These are phyloP conservation scores for Trematomus loennbergii DNA, from an alignment of 2,113 vertebrate genomes.

Conservation along the genomic window DNA sequence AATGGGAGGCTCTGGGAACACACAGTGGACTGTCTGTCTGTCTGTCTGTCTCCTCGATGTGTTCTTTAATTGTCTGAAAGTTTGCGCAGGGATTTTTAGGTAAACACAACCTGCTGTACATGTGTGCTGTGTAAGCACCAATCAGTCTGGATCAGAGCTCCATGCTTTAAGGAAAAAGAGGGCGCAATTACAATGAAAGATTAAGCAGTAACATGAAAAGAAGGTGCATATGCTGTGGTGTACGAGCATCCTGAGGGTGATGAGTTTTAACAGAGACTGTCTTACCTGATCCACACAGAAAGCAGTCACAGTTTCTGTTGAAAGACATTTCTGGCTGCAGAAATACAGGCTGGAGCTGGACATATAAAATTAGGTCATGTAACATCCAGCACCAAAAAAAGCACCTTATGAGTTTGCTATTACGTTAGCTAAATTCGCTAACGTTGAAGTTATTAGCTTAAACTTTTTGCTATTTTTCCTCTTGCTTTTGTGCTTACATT, in stretches of 20 bases:
- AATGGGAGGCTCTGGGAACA: neutral
- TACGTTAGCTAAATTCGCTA: no score
- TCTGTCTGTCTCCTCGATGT: conserved; percentile 13
- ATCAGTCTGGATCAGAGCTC: conserved; percentile 7
- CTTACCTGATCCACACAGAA: neutral
- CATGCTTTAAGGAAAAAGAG: conserved; percentile 12
- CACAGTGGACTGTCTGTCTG: no score
- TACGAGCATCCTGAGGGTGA: conserved; percentile 20
- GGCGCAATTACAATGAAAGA: conserved; percentile 26
- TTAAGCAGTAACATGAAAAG: conserved; percentile 1
- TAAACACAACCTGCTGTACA: conserved; percentile 7
- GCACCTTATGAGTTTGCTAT: no score
- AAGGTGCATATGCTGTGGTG: neutral
- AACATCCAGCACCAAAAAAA: no score
- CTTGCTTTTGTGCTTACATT: no score
- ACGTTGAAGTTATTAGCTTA: no score
- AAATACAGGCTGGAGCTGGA: neutral
- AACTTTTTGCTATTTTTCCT: no score
- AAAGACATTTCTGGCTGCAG: neutral
- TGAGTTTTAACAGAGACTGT: conserved; percentile 16
- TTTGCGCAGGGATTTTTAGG: neutral
- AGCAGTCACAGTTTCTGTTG: neutral
- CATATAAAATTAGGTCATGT: no score
- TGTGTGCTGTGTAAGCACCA: conserved; percentile 7
- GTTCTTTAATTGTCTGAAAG: neutral